Base-by-base conservation (phyloP, 2,113 vertebrate species). In the Atractosteus spatula region DNA sequence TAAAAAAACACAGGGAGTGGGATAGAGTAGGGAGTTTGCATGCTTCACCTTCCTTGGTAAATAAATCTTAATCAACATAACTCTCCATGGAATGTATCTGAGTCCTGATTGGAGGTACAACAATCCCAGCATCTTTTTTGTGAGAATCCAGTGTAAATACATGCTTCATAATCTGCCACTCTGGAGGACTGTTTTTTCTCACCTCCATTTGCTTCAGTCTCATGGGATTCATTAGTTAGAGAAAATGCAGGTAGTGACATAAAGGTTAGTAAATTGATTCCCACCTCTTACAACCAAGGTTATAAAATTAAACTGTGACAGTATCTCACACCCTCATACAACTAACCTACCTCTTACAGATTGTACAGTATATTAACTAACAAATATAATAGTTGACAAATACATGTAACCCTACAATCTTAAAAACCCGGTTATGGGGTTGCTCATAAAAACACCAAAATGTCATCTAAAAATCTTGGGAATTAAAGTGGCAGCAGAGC, bases 101-200 rank as follows among this genome's bases (percentile, higher is more conserved):
- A 77, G 74, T 17, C 57, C 13, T 68, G 80, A 69, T 76, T 68
- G 43, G 51, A 8, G 66, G 41, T 43, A 17, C n/a, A 10, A 29
- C 59, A 70, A 74, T 77, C 68, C 73, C 63, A 10, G 73, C 67
- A 74, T 71, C 71, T 73, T 83, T 80, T 78, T 78, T 71, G 71
- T 56, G 62, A 71, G 71, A 76, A 43, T 74, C 71, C 56, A 59
- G 13, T 3, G 61, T 59, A 77, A 81, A 77, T 81, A 43, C 55
- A 62, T 72, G 73, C 76, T 77, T 70, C 67, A 29, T 29, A 29
- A 29, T 29, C 76, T 68, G 78, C 80, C 67, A 69, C 72, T 76
- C 56, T 62, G 71, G 74, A 71, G 80, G 78, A 76, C 80, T 88
- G 85, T 64, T 83, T 81, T 79, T 70, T 68, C 72, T 90, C 80